Evolutionary conservation across 92 coral and sea anemone genomes (phyloP), one percentile per base, ranked within the genome.

Genomic region (Heteractis magnifica): DNA sequence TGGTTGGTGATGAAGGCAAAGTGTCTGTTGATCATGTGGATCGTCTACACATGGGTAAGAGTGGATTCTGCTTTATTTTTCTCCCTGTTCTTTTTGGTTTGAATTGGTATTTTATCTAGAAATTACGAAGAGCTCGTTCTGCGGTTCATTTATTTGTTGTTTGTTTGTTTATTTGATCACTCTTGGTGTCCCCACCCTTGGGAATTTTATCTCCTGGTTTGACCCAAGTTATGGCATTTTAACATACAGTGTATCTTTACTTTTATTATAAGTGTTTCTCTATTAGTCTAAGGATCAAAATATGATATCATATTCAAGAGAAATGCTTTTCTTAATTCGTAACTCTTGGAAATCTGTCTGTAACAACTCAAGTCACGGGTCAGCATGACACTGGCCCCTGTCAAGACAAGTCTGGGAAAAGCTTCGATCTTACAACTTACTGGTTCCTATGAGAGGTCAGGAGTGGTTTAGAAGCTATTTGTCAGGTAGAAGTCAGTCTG

Each of bases 21-120:
- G 88, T 96, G 12, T 83, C 91, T 14, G 83, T 96, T n/a, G 98
- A 96, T 71, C 96, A 96, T 76, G 90, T 86, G 16, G 98, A 96
- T 59, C 82, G 98, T 52, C 82, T 96, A 12, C 64, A 84, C 71
- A 65, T 96, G 79, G 91, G 98, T 96, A 81, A 90, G 95, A 18
- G 20, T n/a, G 20, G 44, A 34, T 34, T 62, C 23, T 4, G 7
- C 2, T 62, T 18, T n/a, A 18, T 18, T 62, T 0, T 62, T 0
- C 20, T 62, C 8, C 44, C 44, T 1, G 44, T 34, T 34, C 44
- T 34, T 34, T 34, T 34, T 34, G 44, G 44, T 34, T 26, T 34
- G 44, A 34, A 34, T 34, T 34, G 44, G 44, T 34, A 2, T 34
- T 34, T 34, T 34, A 34, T 34, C 44, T 34, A 34, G 44, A 34